Conservation (phyloP, 2,888 invertebrate species). For the Acrobasis consociella region DNA sequence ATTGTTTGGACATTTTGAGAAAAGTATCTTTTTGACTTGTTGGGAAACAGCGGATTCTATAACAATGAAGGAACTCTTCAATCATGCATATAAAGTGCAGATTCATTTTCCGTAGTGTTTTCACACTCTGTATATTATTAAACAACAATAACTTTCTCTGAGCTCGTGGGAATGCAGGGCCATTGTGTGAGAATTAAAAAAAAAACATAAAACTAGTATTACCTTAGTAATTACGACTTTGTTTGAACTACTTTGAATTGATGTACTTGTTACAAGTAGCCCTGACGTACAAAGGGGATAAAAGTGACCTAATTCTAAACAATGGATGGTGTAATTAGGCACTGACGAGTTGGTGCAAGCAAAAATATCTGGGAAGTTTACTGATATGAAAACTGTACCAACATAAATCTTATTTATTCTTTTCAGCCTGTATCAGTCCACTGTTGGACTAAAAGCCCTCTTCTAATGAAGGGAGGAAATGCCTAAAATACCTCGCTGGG, state of each 20-base stretch:
- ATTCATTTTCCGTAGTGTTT: slow-evolving; percentile 11
- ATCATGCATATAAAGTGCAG: neutral
- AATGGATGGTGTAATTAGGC: neutral
- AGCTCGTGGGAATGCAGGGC: neutral
- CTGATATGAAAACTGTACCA: no score
- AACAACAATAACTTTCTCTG: slow-evolving; percentile 14
- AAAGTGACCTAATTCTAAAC: slow-evolving; percentile 5
- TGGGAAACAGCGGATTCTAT: no score
- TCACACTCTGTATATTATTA: slow-evolving; percentile 8
- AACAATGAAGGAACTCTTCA: no score
- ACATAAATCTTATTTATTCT: no score
- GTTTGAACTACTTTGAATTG: slow-evolving; percentile 3
- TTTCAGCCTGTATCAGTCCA: no score
- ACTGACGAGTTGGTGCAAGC: neutral
- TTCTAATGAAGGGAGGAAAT: no score
- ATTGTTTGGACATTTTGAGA: no score
- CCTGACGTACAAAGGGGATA: neutral
- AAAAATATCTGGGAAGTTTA: neutral
- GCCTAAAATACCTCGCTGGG: no score
- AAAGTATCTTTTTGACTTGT: no score
- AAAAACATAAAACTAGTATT: neutral
- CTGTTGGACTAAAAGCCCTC: no score
- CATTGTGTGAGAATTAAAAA: slow-evolving; percentile 1
- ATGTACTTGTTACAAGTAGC: neutral
- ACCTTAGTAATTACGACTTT: neutral